Base-by-base conservation (phyloP, 2,113 vertebrate genomes). In the Myiozetetes cayanensis region DNA sequence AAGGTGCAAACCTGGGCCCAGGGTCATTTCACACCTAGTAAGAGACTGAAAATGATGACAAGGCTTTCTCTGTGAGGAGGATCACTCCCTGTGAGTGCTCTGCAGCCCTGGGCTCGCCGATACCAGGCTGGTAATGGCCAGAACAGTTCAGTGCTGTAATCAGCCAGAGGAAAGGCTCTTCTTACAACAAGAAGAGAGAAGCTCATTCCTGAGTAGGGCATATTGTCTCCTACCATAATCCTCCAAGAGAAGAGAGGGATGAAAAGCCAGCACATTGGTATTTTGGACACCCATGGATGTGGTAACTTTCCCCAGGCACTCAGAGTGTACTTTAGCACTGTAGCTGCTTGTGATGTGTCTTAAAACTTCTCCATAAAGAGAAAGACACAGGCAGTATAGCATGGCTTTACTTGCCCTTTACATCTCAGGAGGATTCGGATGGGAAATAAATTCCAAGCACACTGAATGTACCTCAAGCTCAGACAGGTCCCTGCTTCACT, bases 21-120 rank as follows among this genome's bases (percentile, higher is more conserved):
- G 35, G 76, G 33, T 87, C 49, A 63, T 50, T 91, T 79, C 61
- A 63, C 72, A 78, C 12, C 37, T 43, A 61, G 44, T 43, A 90
- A 78, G 31, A 0, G 9, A 53, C 27, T 2, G 4, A 46, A 44
- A 87, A 84, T 4, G 24, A 72, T 33, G 79, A 82, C 31, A 46
- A 66, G 46, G 62, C 10, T 80, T 86, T 72, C 59, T n/a, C 43
- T 12, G 11, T 1, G 2, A 76, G 24, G 30, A 58, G 49, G 23
- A 61, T 31, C 27, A 9, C 4, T 9, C n/a, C 21, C 37, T 77
- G 31, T 0, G 0, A 50, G n/a, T 8, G 53, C 71, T 62, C 81
- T 53, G 66, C n/a, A 85, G 58, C 46, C 53, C 46, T 18, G 39
- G 11, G 4, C 46, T 77, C 3, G 0, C 20, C 1, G 2, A 37